These are phyloP conservation scores for Ochropleura leucogaster DNA, from an alignment of 2,888 invertebrate species.

Conservation along the genomic window DNA sequence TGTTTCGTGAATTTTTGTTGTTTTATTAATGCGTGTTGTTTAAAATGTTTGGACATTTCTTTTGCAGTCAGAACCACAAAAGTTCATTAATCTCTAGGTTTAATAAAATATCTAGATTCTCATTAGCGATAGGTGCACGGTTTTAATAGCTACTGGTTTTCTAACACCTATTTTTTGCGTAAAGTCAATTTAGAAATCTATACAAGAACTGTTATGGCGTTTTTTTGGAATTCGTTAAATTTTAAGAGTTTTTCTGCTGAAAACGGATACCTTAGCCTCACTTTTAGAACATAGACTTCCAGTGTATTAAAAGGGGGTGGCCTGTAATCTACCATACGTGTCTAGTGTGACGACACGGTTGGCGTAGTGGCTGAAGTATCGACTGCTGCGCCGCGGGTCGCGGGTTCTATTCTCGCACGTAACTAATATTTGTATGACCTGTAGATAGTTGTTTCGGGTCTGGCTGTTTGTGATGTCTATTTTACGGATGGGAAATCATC, in stretches of 20 bases:
- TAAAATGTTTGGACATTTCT: slow-evolving; percentile 4
- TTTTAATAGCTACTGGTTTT: neutral
- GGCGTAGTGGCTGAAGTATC: too few species aligned
- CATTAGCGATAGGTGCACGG: neutral
- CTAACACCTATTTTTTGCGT: neutral
- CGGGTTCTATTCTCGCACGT: too few species aligned
- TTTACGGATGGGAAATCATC: too few species aligned
- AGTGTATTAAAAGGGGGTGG: neutral
- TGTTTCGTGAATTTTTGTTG: slow-evolving; percentile 9
- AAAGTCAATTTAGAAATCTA: neutral
- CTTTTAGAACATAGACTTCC: neutral
- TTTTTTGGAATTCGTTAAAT: neutral
- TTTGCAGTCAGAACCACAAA: neutral
- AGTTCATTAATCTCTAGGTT: neutral
- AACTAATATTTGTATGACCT: too few species aligned
- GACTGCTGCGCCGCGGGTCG: too few species aligned
- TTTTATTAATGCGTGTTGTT: neutral
- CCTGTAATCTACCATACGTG: neutral
- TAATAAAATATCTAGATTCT: slow-evolving; percentile 8
- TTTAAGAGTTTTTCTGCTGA: neutral
- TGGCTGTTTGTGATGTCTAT: too few species aligned
- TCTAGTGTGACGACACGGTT: too few species aligned
- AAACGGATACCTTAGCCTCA: neutral
- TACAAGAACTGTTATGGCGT: neutral
- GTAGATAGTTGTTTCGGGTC: too few species aligned